Percentiles rank a stretch among this genome's conserved stretches.
These are phyloP conservation scores for Mamestra brassicae DNA, from an alignment of 2,888 invertebrate genomes.

Conservation along the genomic window DNA sequence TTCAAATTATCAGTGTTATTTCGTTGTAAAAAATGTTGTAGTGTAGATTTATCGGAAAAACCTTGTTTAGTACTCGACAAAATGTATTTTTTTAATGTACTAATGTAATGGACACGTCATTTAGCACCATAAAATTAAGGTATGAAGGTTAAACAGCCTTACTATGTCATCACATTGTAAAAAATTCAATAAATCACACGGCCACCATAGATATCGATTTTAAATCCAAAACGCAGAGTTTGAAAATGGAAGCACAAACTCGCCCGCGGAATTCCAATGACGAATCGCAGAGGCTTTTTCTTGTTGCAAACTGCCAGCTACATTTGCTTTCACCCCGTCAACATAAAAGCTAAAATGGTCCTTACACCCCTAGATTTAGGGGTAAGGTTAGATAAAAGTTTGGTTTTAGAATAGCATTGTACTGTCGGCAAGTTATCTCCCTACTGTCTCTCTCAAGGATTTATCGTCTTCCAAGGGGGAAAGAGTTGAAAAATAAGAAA, in stretches of 20 bases:
- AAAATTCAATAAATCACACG: slow-evolving; percentile 37
- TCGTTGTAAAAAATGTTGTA: not conserved
- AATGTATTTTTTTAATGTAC: not conserved
- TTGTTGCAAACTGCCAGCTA: slow-evolving; percentile 80
- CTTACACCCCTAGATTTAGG: slow-evolving; percentile 23
- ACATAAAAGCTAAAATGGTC: slow-evolving; percentile 38
- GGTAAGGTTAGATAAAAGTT: slow-evolving; percentile 21
- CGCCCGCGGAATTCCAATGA: slow-evolving; percentile 90
- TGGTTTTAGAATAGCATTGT: slow-evolving; percentile 39
- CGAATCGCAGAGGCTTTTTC: slow-evolving; percentile 90
- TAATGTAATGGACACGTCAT: not conserved
- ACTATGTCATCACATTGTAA: not conserved
- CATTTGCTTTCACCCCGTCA: slow-evolving; percentile 45
- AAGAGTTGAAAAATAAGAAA: slow-evolving; percentile 89
- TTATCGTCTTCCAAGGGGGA: slow-evolving; percentile 89
- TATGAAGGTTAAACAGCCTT: not conserved
- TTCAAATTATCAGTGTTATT: not conserved
- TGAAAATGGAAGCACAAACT: slow-evolving; percentile 85
- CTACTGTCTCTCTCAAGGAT: slow-evolving; percentile 89
- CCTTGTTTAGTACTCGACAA: not conserved
- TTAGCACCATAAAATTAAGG: not conserved
- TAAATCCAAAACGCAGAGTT: slow-evolving; percentile 80
- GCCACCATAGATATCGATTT: slow-evolving; percentile 71
- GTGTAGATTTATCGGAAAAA: not conserved
- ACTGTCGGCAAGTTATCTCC: slow-evolving; percentile 84